phyloP scores from a whole-genome alignment of 23 tunicate species.

The Aplidium turbinatum region DNA sequence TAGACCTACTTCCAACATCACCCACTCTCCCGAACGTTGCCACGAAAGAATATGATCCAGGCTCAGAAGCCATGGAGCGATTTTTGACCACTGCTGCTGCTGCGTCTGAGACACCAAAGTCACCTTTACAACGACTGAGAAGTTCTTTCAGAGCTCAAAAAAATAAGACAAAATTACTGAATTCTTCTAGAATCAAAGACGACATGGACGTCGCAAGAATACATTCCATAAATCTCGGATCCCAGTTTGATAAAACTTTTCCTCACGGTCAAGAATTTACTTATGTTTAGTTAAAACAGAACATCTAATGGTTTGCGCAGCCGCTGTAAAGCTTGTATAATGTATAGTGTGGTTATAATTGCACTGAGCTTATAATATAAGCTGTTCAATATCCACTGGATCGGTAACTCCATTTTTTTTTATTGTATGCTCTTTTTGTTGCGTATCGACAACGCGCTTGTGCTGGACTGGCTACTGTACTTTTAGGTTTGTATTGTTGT shows the following conservation, averaged over 20 bases:
- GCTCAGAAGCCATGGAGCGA: conserved; percentile 50
- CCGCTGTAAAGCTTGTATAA: too few relatives aligned
- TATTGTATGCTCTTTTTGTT: too few relatives aligned
- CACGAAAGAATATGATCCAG: conserved; percentile 25
- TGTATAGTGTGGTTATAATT: too few relatives aligned
- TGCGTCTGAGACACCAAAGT: conserved; percentile 21
- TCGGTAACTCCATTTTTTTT: too few relatives aligned
- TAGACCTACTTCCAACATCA: background rate
- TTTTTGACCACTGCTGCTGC: conserved; percentile 51
- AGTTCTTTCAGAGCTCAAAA: conserved; percentile 51
- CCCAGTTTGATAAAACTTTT: background rate
- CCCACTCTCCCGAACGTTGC: conserved; percentile 5
- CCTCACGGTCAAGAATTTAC: conserved; percentile 31
- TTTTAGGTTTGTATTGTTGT: too few relatives aligned
- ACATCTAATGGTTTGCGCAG: too few relatives aligned
- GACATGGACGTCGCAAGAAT: conserved; percentile 32
- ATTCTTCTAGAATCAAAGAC: conserved; percentile 39
- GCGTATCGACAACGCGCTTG: too few relatives aligned
- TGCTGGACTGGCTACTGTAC: too few relatives aligned
- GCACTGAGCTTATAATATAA: too few relatives aligned
- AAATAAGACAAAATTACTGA: conserved; percentile 31
- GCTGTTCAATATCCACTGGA: too few relatives aligned
- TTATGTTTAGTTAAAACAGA: conserved; percentile 19
- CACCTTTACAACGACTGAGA: conserved; percentile 55
- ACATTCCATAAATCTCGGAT: background rate